phyloP scores from a whole-genome alignment of 2,888 invertebrate genomes.

The Metallyticus violacea region DNA sequence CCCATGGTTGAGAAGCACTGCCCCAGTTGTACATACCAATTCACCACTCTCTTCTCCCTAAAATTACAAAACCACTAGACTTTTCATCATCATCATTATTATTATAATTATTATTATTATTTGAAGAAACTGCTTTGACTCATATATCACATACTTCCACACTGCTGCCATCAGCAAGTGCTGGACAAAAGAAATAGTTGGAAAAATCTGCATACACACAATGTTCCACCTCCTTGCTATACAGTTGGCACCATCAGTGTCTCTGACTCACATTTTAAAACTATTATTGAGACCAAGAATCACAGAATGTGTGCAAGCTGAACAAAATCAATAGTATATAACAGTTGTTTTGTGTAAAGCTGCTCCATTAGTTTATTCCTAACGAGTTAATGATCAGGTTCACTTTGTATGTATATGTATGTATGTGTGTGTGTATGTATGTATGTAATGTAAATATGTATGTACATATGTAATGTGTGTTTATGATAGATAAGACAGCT shows the following conservation, averaged over 20 bases:
- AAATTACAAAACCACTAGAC: constrained; percentile 14
- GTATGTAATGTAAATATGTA: background rate
- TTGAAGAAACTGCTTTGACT: constrained; percentile 18
- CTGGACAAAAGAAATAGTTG: constrained; percentile 4
- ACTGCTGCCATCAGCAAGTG: constrained; percentile 6
- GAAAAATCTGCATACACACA: background rate
- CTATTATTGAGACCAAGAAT: constrained; percentile 16
- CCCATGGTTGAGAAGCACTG: constrained; percentile 17
- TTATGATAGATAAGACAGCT: background rate
- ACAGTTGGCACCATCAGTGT: background rate
- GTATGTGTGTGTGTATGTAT: background rate
- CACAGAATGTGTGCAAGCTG: constrained; percentile 1
- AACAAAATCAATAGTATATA: background rate
- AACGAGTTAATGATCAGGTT: background rate
- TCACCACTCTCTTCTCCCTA: constrained; percentile 17
- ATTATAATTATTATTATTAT: background rate
- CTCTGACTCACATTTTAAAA: background rate
- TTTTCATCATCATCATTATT: background rate
- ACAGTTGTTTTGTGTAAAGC: background rate
- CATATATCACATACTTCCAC: constrained; percentile 24
- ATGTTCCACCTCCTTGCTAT: background rate
- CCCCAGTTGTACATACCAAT: background rate
- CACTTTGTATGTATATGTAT: background rate
- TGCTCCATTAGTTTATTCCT: background rate
- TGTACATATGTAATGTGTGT: background rate